A percentile compares a stretch with the other conserved stretches of the same genome.
These are phyloP conservation scores for Dorcus parallelipipedus DNA, from an alignment of 2,888 invertebrate species.

Conservation along the genomic window DNA sequence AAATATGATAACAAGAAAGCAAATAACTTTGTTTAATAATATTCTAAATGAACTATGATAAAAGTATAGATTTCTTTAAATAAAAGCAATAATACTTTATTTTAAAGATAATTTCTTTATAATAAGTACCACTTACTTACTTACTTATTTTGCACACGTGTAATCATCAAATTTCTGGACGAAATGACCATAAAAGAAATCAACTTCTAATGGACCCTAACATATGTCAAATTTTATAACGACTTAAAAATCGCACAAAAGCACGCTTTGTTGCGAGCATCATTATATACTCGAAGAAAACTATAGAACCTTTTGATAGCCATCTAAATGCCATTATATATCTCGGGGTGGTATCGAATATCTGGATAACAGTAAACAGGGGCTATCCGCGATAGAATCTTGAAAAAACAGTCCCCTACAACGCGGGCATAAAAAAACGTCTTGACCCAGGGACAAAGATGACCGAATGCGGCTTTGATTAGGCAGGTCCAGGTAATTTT, in stretches of 20 bases:
- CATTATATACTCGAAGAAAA: conserved; percentile 28
- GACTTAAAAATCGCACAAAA: conserved; percentile 19
- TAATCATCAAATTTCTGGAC: conserved; percentile 1
- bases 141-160: background rate
- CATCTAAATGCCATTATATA: conserved; percentile 28
- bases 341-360: conserved; percentile 31
- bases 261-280: conserved; percentile 21
- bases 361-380: conserved; percentile 33
- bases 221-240: conserved; percentile 13
- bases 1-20: too few relatives aligned
- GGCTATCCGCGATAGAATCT: conserved; percentile 29
- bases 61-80: too few relatives aligned
- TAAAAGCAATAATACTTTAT: too few relatives aligned
- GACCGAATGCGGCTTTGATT: conserved; percentile 27
- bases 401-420: conserved; percentile 19
- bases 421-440: conserved; percentile 19
- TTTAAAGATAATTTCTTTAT: too few relatives aligned
- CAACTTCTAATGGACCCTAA: conserved; percentile 6
- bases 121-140: too few relatives aligned
- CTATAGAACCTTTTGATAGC: conserved; percentile 27
- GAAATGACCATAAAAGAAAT: conserved; percentile 8
- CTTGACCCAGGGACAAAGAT: conserved; percentile 26
- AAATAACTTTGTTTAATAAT: too few relatives aligned
- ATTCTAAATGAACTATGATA: too few relatives aligned
- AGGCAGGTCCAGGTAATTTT: conserved; percentile 29